Conservation (phyloP, 2,113 vertebrate species). For the Planiliza haematocheilus region DNA sequence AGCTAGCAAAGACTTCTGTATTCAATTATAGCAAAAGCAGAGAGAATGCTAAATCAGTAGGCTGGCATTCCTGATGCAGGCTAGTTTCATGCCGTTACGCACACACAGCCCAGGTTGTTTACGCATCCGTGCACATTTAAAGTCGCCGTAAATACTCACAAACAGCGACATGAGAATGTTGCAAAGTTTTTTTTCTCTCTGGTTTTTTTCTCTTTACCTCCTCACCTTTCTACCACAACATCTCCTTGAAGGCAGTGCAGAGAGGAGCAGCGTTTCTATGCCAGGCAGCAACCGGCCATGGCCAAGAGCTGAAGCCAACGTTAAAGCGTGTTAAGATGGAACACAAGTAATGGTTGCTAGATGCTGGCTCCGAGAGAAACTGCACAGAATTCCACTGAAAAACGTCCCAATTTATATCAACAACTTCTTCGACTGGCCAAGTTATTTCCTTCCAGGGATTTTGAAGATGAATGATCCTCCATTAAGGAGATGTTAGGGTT, state of each 20-base stretch:
- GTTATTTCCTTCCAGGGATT: background rate
- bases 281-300: conserved; percentile 35
- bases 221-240: conserved; percentile 66
- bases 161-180: conserved; percentile 46
- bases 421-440: background rate
- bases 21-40: conserved; percentile 72
- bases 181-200: conserved; percentile 38
- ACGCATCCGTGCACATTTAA: conserved; percentile 14
- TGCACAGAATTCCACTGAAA: conserved; percentile 17
- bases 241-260: conserved; percentile 29
- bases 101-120: conserved; percentile 24
- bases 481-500: background rate
- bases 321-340: conserved; percentile 41
- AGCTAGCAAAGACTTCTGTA: conserved; percentile 63
- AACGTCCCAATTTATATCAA: background rate
- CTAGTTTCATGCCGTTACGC: conserved; percentile 4
- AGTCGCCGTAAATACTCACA: conserved; percentile 24
- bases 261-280: conserved; percentile 38
- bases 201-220: conserved; percentile 48
- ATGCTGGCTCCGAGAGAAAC: conserved; percentile 2
- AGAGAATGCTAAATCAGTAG: conserved; percentile 62
- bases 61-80: conserved; percentile 60
- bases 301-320: conserved; percentile 55
- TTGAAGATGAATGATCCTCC: background rate
- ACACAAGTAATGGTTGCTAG: conserved; percentile 39